Evolutionary conservation across 2,888 invertebrate genomes (phyloP).

Genomic region (Heliconius charithonia): DNA sequence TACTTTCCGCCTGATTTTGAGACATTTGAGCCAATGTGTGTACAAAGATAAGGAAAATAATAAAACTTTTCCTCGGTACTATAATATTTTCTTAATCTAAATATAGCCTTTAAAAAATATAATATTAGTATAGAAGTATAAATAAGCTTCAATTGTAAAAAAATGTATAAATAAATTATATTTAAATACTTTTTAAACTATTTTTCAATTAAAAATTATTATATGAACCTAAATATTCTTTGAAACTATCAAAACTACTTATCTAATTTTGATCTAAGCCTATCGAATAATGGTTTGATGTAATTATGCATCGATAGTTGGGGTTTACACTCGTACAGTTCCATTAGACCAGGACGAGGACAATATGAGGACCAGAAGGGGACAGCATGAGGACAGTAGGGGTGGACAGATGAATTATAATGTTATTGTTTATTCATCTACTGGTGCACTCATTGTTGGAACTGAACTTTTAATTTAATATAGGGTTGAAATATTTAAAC

Average conservation of each 20-base stretch:
- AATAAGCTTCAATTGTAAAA: no score
- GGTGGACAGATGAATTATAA: not conserved
- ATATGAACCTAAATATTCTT: not conserved
- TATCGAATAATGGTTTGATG: conserved; percentile 7
- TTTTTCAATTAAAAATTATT: not conserved
- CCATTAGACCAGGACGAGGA: not conserved
- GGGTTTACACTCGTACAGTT: not conserved
- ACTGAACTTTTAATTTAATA: not conserved
- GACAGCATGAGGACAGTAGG: not conserved
- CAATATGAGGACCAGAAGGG: not conserved
- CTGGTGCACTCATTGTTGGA: not conserved
- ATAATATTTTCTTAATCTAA: no score
- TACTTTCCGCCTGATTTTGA: not conserved
- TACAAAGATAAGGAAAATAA: not conserved
- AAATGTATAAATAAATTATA: no score
- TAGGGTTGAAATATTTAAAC: not conserved
- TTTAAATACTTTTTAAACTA: no score
- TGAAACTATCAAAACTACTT: not conserved
- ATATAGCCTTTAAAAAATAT: no score
- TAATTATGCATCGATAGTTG: conserved; percentile 5
- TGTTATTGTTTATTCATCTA: conserved; percentile 12
- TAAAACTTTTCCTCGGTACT: not conserved
- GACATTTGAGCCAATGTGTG: not conserved
- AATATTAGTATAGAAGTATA: no score
- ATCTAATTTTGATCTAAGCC: not conserved